A percentile compares a stretch with the other conserved stretches of the same genome.
phyloP scores from a whole-genome alignment of 2,797 vertebrate species.

The Spondyliosoma cantharus region DNA sequence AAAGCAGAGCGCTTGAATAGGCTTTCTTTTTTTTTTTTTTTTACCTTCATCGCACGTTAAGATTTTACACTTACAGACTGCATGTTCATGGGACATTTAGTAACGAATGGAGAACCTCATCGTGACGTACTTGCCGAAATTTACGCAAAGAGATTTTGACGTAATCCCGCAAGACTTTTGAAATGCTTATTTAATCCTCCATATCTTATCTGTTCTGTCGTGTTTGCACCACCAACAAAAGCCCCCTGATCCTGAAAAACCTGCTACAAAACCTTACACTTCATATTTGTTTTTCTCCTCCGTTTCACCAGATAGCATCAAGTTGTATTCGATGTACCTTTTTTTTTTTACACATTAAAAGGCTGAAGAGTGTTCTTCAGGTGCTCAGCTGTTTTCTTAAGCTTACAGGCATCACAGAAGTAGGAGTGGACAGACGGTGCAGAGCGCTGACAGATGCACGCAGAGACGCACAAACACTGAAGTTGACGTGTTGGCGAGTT shows the following conservation, averaged over 20 bases:
- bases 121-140: background rate
- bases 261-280: background rate
- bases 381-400: conserved; percentile 20
- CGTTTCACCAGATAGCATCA: background rate
- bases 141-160: background rate
- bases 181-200: background rate
- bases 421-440: background rate
- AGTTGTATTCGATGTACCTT: background rate
- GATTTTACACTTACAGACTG: background rate
- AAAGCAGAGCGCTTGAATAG: conserved; percentile 2
- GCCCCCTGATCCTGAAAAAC: conserved; percentile 9
- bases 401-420: conserved; percentile 8
- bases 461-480: conserved; percentile 17
- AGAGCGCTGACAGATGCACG: background rate
- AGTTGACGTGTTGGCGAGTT: conserved; percentile 30
- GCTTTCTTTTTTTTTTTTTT: conserved; percentile 3
- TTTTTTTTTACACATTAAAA: background rate
- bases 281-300: background rate
- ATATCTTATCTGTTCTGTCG: conserved; percentile 11
- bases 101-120: background rate
- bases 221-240: background rate
- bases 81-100: background rate
- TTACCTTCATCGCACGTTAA: background rate
- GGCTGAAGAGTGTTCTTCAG: background rate
- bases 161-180: too few relatives aligned